Conservation (phyloP, 2,113 vertebrate species). For the Triplophysa dalaica region DNA sequence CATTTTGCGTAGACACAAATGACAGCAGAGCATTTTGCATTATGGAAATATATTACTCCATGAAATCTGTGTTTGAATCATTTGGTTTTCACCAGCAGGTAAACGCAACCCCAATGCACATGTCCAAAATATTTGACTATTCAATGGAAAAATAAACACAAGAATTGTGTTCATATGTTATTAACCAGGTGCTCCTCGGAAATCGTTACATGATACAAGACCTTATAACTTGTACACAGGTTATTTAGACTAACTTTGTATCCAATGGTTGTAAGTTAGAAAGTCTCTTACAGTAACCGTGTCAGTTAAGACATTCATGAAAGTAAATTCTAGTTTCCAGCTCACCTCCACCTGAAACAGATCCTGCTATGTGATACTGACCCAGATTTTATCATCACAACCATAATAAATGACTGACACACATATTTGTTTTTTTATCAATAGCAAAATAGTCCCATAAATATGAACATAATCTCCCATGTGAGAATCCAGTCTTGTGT, state of each 20-base stretch:
- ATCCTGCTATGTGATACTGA: neutral
- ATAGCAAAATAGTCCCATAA: too few relatives aligned
- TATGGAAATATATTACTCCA: conserved; percentile 40
- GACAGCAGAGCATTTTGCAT: conserved; percentile 44
- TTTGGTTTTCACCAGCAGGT: conserved; percentile 5
- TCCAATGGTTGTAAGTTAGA: neutral
- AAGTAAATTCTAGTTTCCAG: neutral
- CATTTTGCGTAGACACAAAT: conserved; percentile 32
- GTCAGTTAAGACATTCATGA: neutral
- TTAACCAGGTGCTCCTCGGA: neutral
- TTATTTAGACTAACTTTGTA: neutral
- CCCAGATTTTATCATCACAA: neutral
- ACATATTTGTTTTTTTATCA: too few relatives aligned
- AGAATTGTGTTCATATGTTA: too few relatives aligned
- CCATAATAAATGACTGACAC: conserved; percentile 13
- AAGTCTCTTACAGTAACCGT: neutral
- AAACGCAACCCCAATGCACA: neutral
- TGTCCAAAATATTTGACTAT: neutral
- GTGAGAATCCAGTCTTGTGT: neutral
- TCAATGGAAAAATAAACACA: too few relatives aligned
- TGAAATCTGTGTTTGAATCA: conserved; percentile 20
- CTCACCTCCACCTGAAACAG: neutral
- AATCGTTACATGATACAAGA: neutral
- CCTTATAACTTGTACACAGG: neutral
- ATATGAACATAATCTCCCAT: too few relatives aligned